A percentile compares a stretch with the other conserved stretches of the same genome.
phyloP scores from a whole-genome alignment of 2,113 vertebrate genomes.

The Apteryx owenii region DNA sequence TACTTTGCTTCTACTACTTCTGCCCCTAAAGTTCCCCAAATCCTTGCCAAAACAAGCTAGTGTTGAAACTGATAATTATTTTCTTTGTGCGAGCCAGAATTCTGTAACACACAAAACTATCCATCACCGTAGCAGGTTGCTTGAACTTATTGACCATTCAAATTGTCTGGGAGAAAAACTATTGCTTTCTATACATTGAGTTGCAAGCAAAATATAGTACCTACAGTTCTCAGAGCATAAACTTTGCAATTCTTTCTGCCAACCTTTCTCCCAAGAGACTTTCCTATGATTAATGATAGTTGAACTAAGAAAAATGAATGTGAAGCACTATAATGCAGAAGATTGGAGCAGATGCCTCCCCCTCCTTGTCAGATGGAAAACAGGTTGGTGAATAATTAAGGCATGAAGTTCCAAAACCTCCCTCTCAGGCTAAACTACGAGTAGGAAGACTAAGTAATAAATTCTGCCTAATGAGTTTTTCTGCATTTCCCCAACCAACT shows the following conservation, averaged over 20 bases:
- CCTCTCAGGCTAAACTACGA: constrained; percentile 8
- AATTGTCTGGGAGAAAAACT: constrained; percentile 47
- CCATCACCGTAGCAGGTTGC: constrained; percentile 41
- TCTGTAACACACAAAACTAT: constrained; percentile 26
- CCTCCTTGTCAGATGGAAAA: constrained; percentile 47
- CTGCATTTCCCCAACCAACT: constrained; percentile 48
- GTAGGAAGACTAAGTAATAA: constrained; percentile 36
- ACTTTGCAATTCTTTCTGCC: constrained; percentile 34
- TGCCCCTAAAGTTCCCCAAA: not conserved
- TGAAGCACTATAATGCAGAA: constrained; percentile 5
- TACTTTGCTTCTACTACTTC: not conserved
- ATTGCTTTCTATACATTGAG: constrained; percentile 18
- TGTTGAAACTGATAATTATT: constrained; percentile 2
- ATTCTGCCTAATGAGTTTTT: constrained; percentile 54
- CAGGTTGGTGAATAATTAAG: constrained; percentile 57
- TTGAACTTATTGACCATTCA: constrained; percentile 60
- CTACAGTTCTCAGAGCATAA: constrained; percentile 12
- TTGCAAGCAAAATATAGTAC: constrained; percentile 36
- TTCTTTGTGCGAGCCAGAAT: not conserved
- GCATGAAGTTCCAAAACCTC: constrained; percentile 15
- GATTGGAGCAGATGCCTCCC: constrained; percentile 22
- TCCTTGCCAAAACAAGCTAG: not conserved
- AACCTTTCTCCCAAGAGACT: constrained; percentile 10
- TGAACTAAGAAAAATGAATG: constrained; percentile 59
- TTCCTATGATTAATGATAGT: constrained; percentile 62